Percentiles rank a stretch among this genome's conserved stretches.
Conservation (phyloP, 1,140 invertebrate species). For the Pararge aegeria region DNA sequence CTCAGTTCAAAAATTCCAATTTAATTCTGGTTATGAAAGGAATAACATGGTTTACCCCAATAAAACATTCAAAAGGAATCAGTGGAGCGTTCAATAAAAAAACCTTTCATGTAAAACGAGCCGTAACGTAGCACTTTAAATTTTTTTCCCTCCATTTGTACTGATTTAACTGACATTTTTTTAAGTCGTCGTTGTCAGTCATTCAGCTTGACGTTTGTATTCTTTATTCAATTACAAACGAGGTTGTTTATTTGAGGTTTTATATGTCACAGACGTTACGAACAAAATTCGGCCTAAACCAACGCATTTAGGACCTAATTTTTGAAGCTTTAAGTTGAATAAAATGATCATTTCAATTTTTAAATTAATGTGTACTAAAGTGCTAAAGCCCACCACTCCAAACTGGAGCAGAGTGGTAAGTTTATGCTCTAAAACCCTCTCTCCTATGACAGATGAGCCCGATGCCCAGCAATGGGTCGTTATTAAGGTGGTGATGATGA, state of each 20-base stretch:
- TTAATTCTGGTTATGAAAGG: constrained; percentile 36
- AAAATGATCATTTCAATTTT: too few species aligned
- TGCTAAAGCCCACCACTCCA: too few species aligned
- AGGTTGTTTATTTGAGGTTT: background rate
- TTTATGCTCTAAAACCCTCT: too few species aligned
- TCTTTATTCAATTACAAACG: constrained; percentile 39
- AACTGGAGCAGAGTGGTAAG: too few species aligned
- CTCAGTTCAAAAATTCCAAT: constrained; percentile 6
- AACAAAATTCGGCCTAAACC: too few species aligned
- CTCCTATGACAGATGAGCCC: too few species aligned
- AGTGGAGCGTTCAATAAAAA: constrained; percentile 44
- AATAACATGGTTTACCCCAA: constrained; percentile 46
- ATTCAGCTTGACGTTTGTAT: constrained; percentile 20
- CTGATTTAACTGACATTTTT: constrained; percentile 33
- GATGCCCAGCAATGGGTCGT: too few species aligned
- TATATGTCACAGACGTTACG: background rate
- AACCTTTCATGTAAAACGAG: constrained; percentile 48
- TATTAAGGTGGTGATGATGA: too few species aligned
- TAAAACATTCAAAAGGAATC: constrained; percentile 52
- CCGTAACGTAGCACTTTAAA: constrained; percentile 41
- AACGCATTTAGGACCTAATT: too few species aligned
- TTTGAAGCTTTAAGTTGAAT: too few species aligned
- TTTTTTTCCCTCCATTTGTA: constrained; percentile 43
- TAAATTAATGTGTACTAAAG: too few species aligned
- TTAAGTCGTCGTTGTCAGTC: constrained; percentile 32